These are phyloP conservation scores for Ameiurus melas DNA, from an alignment of 2,113 vertebrate species.

Conservation along the genomic window DNA sequence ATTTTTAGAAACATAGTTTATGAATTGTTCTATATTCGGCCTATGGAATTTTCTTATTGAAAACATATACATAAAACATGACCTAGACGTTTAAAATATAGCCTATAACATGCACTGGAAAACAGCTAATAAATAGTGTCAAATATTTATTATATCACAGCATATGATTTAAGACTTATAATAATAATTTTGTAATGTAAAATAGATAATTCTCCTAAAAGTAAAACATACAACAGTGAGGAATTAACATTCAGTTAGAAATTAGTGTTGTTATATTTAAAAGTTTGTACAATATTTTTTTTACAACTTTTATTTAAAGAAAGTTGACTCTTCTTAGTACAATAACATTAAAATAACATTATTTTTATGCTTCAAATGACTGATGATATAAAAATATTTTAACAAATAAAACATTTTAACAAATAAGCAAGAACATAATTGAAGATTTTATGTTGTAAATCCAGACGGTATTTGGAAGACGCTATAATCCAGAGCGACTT, in stretches of 20 bases:
- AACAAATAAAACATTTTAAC: too few species aligned
- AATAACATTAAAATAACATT: not conserved
- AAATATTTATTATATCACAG: not conserved
- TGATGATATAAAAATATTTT: not conserved
- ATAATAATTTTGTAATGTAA: not conserved
- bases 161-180: not conserved
- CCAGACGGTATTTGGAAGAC: not conserved
- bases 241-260: not conserved
- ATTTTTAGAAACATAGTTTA: not conserved
- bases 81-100: not conserved
- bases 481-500: too few species aligned
- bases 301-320: not conserved
- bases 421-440: not conserved
- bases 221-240: not conserved
- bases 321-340: not conserved
- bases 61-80: not conserved
- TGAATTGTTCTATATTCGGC: not conserved
- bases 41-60: not conserved
- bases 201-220: slow-evolving; percentile 20
- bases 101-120: not conserved
- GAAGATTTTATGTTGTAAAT: not conserved
- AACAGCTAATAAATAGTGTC: not conserved
- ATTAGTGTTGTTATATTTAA: not conserved
- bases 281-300: not conserved
- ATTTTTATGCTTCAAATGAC: too few species aligned